A percentile compares a stretch with the other conserved stretches of the same genome.
These are phyloP conservation scores for Mionectes olivaceus DNA, from an alignment of 2,797 vertebrate genomes.

Conservation along the genomic window DNA sequence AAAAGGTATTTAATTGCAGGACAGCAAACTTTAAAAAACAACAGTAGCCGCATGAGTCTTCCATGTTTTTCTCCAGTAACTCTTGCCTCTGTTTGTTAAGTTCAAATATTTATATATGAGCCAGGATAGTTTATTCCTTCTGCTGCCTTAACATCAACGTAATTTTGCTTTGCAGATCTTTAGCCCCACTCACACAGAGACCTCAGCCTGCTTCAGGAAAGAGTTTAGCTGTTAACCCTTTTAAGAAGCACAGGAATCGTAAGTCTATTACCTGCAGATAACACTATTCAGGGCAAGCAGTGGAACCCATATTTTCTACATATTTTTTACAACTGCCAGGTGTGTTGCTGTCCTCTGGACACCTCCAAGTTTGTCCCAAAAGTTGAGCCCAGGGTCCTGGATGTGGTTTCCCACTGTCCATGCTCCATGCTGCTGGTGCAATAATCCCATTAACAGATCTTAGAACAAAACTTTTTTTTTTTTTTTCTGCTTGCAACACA, in stretches of 20 bases:
- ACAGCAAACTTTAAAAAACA: not conserved
- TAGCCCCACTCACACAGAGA: not conserved
- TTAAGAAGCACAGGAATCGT: not conserved
- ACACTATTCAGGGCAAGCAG: not conserved
- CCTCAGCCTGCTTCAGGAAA: not conserved
- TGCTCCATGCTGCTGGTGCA: not conserved
- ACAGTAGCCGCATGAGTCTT: not conserved
- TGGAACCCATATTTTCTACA: not conserved
- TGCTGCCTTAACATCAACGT: not conserved
- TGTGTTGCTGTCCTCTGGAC: not conserved
- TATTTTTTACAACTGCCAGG: not conserved
- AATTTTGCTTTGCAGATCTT: not conserved
- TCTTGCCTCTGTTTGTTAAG: slow-evolving; percentile 1
- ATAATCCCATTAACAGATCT: not conserved
- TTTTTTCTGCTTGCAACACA: not conserved
- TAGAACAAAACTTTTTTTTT: not conserved
- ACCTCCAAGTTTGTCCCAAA: not conserved
- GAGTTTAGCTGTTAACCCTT: not conserved
- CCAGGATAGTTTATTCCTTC: slow-evolving; percentile 40
- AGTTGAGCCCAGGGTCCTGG: not conserved
- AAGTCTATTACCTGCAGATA: not conserved
- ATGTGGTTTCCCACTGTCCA: not conserved
- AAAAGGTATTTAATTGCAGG: not conserved
- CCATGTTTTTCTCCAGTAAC: slow-evolving; percentile 24
- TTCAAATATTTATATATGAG: slow-evolving; percentile 45